Conservation (phyloP, 2,888 invertebrate species). For the Byasa hedistus region DNA sequence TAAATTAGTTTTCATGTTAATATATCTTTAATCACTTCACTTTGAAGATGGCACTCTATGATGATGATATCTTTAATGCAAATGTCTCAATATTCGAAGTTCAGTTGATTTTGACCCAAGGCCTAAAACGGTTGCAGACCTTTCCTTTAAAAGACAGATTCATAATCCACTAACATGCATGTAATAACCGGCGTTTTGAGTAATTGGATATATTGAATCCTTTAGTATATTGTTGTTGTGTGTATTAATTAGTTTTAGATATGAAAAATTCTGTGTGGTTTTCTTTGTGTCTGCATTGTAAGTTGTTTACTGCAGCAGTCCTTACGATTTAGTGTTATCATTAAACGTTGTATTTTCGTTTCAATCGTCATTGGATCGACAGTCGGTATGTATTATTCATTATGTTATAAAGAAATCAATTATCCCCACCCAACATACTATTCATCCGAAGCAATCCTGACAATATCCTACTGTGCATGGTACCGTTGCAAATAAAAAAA, state of each 20-base stretch:
- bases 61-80: no score
- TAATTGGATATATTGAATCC: not conserved
- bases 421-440: conserved; percentile 42
- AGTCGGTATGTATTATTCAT: conserved; percentile 73
- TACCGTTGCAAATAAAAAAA: conserved; percentile 27
- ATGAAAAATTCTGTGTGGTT: conserved; percentile 14
- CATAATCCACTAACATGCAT: not conserved
- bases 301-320: not conserved
- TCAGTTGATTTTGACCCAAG: no score
- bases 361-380: conserved; percentile 70
- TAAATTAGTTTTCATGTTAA: no score
- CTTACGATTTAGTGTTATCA: conserved; percentile 37
- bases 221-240: not conserved
- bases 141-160: no score
- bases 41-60: no score
- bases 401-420: conserved; percentile 48
- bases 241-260: not conserved
- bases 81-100: no score
- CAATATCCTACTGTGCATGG: conserved; percentile 44
- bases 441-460: not conserved
- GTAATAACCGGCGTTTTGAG: not conserved
- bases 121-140: no score
- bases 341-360: conserved; percentile 67
- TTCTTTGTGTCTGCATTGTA: not conserved
- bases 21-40: no score